phyloP scores from a whole-genome alignment of 2,888 invertebrate species.

The Ophion costatus region DNA sequence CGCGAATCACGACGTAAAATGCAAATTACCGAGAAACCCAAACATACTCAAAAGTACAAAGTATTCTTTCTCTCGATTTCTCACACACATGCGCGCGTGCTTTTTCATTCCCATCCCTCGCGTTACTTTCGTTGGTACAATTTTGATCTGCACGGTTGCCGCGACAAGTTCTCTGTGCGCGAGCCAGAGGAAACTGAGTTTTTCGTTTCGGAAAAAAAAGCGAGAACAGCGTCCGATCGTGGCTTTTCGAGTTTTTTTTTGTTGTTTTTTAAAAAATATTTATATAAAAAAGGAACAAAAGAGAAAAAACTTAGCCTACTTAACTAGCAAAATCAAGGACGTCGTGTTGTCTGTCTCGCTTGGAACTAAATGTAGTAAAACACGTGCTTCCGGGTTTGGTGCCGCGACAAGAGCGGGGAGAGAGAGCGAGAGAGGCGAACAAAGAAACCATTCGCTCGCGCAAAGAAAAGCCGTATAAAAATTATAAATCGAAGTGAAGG shows the following conservation, averaged over 20 bases:
- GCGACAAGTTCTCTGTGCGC: no score
- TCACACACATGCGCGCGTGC: background rate
- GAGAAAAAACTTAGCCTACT: constrained; percentile 71
- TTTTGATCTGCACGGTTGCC: no score
- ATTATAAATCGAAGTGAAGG: constrained; percentile 77
- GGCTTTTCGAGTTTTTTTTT: constrained; percentile 68
- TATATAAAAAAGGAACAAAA: constrained; percentile 72
- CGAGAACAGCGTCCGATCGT: constrained; percentile 69
- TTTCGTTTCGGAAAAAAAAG: constrained; percentile 68
- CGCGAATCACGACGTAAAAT: constrained; percentile 25
- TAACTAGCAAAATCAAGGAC: constrained; percentile 73
- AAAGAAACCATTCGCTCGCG: constrained; percentile 64
- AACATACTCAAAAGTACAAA: background rate
- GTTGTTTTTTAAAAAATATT: constrained; percentile 69
- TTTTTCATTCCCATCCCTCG: background rate
- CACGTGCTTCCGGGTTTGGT: constrained; percentile 64
- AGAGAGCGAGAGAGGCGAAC: constrained; percentile 12
- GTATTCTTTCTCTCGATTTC: constrained; percentile 4
- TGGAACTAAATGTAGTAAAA: constrained; percentile 68
- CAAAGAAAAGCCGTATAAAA: constrained; percentile 77
- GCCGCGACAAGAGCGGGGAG: background rate
- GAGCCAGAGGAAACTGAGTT: background rate
- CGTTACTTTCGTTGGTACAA: background rate
- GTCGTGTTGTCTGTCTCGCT: constrained; percentile 69
- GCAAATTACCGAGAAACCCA: constrained; percentile 26